These are phyloP conservation scores for Vicugna pacos DNA, from an alignment of 2,113 vertebrate species.

Conservation along the genomic window DNA sequence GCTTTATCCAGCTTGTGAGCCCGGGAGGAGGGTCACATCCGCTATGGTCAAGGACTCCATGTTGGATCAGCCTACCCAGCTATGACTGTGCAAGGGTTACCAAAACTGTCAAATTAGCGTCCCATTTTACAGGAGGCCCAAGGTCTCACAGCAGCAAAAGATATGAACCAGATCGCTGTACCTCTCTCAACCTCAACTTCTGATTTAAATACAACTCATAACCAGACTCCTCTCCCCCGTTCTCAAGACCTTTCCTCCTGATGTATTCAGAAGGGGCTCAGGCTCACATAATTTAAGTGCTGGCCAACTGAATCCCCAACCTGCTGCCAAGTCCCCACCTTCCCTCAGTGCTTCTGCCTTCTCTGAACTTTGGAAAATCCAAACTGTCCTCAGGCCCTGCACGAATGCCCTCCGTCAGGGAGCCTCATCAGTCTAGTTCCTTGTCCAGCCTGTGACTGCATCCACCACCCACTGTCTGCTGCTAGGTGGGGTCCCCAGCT, in stretches of 20 bases:
- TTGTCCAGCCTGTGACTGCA: not conserved
- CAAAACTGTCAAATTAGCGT: not conserved
- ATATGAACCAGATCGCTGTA: no score
- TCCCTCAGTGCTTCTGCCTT: not conserved
- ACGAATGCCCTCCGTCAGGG: fast-evolving
- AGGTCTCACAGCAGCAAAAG: not conserved
- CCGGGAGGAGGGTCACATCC: not conserved
- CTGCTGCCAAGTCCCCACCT: not conserved
- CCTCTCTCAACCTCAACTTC: not conserved
- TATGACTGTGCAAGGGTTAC: not conserved
- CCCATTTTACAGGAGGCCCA: not conserved
- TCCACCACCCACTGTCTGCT: not conserved
- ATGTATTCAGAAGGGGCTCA: not conserved
- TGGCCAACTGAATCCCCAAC: fast-evolving
- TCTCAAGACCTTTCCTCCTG: not conserved
- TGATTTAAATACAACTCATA: not conserved
- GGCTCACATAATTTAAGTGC: fast-evolving
- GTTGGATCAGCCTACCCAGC: no score
- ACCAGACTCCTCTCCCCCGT: no score
- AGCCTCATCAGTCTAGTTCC: not conserved
- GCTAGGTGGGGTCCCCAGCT: fast-evolving
- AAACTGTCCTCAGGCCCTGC: fast-evolving
- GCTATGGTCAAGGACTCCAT: not conserved
- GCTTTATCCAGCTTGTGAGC: not conserved
- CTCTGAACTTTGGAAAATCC: not conserved